Evolutionary conservation across 2,888 invertebrate species (phyloP), one percentile per base, ranked within the genome.

Genomic region (Crossocerus cetratus): DNA sequence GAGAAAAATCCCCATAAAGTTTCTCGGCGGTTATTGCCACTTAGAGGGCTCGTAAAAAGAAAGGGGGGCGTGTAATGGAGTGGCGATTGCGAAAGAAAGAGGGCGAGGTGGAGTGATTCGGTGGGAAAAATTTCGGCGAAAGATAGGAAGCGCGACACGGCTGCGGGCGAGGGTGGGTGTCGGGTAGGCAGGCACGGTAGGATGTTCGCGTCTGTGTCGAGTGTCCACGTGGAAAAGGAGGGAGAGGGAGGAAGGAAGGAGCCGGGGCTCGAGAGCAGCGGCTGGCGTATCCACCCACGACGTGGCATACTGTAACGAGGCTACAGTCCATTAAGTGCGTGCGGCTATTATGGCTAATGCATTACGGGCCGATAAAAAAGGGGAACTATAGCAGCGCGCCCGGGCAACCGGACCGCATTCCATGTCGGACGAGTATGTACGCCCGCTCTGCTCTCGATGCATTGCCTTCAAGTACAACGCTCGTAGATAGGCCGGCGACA

Each of bases 341-440:
- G 82, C 82, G 79, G 83, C 86, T 86, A 87, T 87, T 88, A 86
- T 87, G 86, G 86, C 86, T 88, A 87, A 88, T 86, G 86, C 86
- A 85, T 87, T 88, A 86, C 85, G 81, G 84, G 84, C 84, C 83
- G 76, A 85, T 84, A 83, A 82, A 84, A 84, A 87, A 84, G 76
- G 79, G 77, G 77, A 79, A 84, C 80, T 84, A 83, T 84, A 83
- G 84, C 78, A 66, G 76, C 71, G 71, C 67, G 68, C 65, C 70
- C 66, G 70, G 74, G 78, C 76, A 73, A 75, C 74, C 87, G 84
- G 88, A 87, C 88, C 88, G 87, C 90, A 90, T 90, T 90, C 89
- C 90, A 86, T 84, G 84, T 87, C 84, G 83, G 84, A 87, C 84
- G 85, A 86, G 85, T 80, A 77, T 76, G 79, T 83, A 84, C 84